Evolutionary conservation across 2,797 vertebrate genomes (phyloP), one percentile per base, ranked within the genome.

Genomic region (Semotilus atromaculatus): DNA sequence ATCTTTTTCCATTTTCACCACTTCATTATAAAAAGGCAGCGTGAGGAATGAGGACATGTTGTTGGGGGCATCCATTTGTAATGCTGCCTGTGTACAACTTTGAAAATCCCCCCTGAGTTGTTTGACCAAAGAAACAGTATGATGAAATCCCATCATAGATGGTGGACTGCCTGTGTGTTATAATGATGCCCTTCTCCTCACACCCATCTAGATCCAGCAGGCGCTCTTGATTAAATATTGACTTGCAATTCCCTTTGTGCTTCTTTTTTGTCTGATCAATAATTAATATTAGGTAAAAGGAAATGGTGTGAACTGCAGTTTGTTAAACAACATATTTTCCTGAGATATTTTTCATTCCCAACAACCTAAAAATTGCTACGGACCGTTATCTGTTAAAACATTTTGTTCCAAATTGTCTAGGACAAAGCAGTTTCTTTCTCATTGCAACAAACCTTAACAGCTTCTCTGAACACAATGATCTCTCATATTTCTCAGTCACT

Each of bases 201-300:
- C 26, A 29, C 45, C 34, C 48, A 71, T 48, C 51, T 43, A 78
- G 88, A 89, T 91, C 91, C 88, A 89, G 75, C 86, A 89, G 78
- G 88, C 58, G 78, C 86, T 87, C 88, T 88, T 94, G 91, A 95
- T 95, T 93, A 94, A 94, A 95, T 93, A 95, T 94, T 94, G 93
- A 95, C 93, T 91, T 7, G 8, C 8, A 6, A 91, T 93, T 86
- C 90, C 92, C 91, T 92, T 90, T 92, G 88, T 92, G 92, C 86
- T 83, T 91, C 83, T 90, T 91, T 91, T 91, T 84, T 45, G 82
- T 82, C 85, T 86, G 80, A 94, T 95, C 91, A 94, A 94, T 94
- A 93, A 94, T 94, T 94, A 91, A 94, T 90, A 89, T 58, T 48
- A 90, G 89, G 89, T 94, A 91, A 92, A 92, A 89, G 58, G 88